Evolutionary conservation across 1,140 invertebrate genomes (phyloP), one percentile per base, ranked within the genome.

Genomic region (Halictus rubicundus): DNA sequence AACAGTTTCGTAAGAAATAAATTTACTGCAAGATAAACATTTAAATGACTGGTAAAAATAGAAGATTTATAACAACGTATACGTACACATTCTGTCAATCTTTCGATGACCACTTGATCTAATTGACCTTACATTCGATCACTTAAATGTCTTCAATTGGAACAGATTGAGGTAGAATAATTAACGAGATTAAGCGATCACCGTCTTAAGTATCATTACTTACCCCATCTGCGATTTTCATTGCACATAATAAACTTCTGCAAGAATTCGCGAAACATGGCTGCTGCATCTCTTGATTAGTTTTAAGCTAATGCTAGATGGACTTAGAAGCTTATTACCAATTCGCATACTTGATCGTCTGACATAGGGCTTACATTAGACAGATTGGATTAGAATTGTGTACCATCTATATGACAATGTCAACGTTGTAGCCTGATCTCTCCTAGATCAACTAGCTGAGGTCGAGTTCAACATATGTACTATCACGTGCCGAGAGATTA

Each of bases 371-470:
- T 32, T 32, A 32, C 32, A 32, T 85, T 72, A 77, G 61, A 77
- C 80, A 83, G 84, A 85, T 85, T 85, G 82, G 74, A 85, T 84
- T 84, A 85, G 60, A 63, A 52, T 61, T n/a, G 74, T 66, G 59
- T 49, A 81, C 54, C 61, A 75, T 84, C 64, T 82, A 84, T 46
- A 46, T 12, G 9, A 85, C 68, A 32, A 71, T 70, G 64, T 81
- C 84, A 85, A 85, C 80, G 68, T 69, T 59, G 54, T 69, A 80
- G 65, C 42, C 39, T 59, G 46, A 23, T 66, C 74, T 25, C 66
- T 60, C 49, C 52, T 65, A 54, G 49, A 75, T 39, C 73, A 76
- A 59, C 8, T 37, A 69, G 46, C 42, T 76, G n/a, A 4, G 16
- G 8, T 61, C 42, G 7, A 21, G 39, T 46, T 27, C 61, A 16